Evolutionary conservation across 2,113 vertebrate genomes (phyloP), one percentile per base, ranked within the genome.

Genomic region (Odontesthes bonariensis): DNA sequence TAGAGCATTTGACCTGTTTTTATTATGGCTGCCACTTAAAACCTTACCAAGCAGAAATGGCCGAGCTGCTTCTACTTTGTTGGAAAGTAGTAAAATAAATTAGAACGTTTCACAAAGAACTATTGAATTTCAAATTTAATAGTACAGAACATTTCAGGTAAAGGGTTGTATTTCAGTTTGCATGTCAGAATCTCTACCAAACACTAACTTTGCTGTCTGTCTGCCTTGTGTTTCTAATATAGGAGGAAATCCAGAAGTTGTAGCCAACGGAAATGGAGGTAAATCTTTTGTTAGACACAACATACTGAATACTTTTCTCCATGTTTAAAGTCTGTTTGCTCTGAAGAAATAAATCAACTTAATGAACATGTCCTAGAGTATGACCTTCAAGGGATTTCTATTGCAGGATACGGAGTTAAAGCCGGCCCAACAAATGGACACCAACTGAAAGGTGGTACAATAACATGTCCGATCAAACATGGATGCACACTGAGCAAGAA

Each of bases 361-460:
- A 22, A 7, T 23, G 2, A 54, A 17, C 54, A 3, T 54, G 31
- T 27, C 3, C 9, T 11, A 7, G 35, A 19, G 10, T 46, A 16
- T 10, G 22, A 1, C 60, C 20, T 49, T 2, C 3, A 1, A 27
- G 27, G 7, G 16, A 64, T 0, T 47, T 32, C 77, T 23, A 1
- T 72, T 75, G 6, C 65, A 90, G 88, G 86, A 51, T 86, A 89
- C 74, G 81, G 77, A 13, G 53, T 31, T 59, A 82, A 86, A 51
- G 75, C 74, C 0, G 85, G 79, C 5, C 74, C 63, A 22, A 55
- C 32, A 3, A 77, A 75, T 70, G 55, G 79, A 65, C 90, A 87
- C 12, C 81, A 76, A 69, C 32, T 65, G 10, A 87, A 88, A 83
- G 88, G 79, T 57, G 72, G 68, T 84, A 71, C 3, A 27, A 27